Base-by-base conservation (phyloP, 2,888 invertebrate species). In the Caenorhabditis becei region DNA sequence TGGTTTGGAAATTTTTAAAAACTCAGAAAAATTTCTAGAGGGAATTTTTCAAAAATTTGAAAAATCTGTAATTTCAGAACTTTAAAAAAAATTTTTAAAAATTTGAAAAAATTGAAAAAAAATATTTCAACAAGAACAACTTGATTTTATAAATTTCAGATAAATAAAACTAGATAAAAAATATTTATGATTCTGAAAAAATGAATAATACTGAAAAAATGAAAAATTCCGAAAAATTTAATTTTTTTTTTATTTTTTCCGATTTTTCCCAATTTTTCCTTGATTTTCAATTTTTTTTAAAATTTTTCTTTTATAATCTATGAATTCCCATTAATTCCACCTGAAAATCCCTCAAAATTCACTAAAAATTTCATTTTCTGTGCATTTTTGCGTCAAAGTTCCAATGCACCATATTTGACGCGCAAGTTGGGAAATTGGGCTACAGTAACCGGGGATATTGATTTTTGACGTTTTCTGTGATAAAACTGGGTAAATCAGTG, bases 241-340 rank as follows among this genome's bases (percentile, higher is more conserved):
- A n/a, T 32, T 32, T 32, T 32, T 32, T 32, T 32, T 32, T 32
- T 32, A 10, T n/a, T 59, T 58, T 58, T 58, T 28, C 35, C 18
- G 7, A n/a, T n/a, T n/a, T 32, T 32, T 32, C 35, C n/a, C n/a
- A n/a, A 35, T 8, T 35, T 35, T 35, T 35, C 35, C 5, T 5
- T 10, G 35, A 35, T 35, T 41, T 41, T 41, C 41, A 41, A 16
- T 41, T 41, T 11, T 59, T 59, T 59, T n/a, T 8, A 44, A 26
- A 44, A 44, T n/a, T 56, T 56, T 56, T 56, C 20, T n/a, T n/a
- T n/a, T n/a, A n/a, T n/a, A n/a, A n/a, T 16, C 56, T 32, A 8
- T 26, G 10, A 51, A 54, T n/a, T n/a, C 26, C 3, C 14, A 26
- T 32, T n/a, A 20, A 41, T 41, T 59, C 23, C 41, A 59, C 23